These are phyloP conservation scores for Drosophila persimilis DNA, from an alignment of 1,140 invertebrate genomes.

Conservation along the genomic window DNA sequence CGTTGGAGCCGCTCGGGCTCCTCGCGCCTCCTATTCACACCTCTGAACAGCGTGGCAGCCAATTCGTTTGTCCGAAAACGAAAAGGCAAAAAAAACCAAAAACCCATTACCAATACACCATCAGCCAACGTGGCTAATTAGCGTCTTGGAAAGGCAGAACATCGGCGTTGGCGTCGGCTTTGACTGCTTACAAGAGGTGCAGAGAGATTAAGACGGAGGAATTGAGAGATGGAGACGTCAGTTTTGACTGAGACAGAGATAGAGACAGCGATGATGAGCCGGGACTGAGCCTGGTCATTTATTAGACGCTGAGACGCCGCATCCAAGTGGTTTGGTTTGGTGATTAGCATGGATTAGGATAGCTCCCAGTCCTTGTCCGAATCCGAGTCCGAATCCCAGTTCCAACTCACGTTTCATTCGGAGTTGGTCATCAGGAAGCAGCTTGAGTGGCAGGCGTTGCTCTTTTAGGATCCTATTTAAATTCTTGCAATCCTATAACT, in stretches of 20 bases:
- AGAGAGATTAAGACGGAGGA: slow-evolving; percentile 11
- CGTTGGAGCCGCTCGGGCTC: slow-evolving; percentile 11
- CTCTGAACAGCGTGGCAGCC: slow-evolving; percentile 35
- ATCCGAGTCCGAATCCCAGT: slow-evolving; percentile 12
- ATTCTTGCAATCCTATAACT: slow-evolving; percentile 41
- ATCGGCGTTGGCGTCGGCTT: slow-evolving; percentile 3
- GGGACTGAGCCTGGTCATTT: slow-evolving; percentile 47
- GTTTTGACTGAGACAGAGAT: not conserved
- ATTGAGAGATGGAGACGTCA: slow-evolving; percentile 30
- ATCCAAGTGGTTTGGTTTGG: slow-evolving; percentile 17
- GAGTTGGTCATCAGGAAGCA: slow-evolving; percentile 34
- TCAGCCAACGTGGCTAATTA: slow-evolving; percentile 69
- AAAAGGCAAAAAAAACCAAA: slow-evolving; percentile 35
- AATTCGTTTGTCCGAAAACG: slow-evolving; percentile 44
- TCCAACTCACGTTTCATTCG: not conserved
- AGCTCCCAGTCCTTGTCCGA: not conserved
- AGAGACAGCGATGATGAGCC: slow-evolving; percentile 14
- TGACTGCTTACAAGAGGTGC: slow-evolving; percentile 28
- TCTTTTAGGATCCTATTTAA: slow-evolving; percentile 68
- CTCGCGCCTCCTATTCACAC: slow-evolving; percentile 14
- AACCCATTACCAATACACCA: slow-evolving; percentile 56
- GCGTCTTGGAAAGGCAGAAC: slow-evolving; percentile 49
- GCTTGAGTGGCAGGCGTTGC: slow-evolving; percentile 43
- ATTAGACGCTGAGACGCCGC: slow-evolving; percentile 45
- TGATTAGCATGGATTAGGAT: slow-evolving; percentile 58